Evolutionary conservation across 2,113 vertebrate genomes (phyloP), one percentile per base, ranked within the genome.

Genomic region (Odocoileus hemionus): DNA sequence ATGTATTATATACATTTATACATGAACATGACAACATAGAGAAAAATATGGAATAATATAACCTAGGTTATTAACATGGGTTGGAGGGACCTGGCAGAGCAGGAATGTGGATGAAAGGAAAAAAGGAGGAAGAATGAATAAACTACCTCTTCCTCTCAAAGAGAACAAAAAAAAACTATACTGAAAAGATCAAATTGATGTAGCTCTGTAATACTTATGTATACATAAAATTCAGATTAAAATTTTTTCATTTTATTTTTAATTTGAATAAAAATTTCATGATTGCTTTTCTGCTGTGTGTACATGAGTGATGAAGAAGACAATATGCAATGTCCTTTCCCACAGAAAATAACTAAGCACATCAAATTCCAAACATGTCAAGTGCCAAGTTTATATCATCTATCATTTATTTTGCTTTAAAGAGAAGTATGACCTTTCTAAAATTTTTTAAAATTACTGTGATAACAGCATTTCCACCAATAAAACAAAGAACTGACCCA

Each of bases 371-470:
- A 89, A 92, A 91, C 86, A 89, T 80, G 70, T 83, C 78, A 96
- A 93, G 36, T 97, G 93, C 97, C 97, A 96, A 98, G 92, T 96
- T 97, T 95, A 91, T 92, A 96, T 96, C 86, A 96, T 96, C 89
- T 98, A 97, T 96, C 93, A 96, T 93, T 91, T 96, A 91, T 96
- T 97, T 96, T 97, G 67, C 83, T 97, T 91, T 95, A 94, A 95
- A 97, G 94, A 28, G 87, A 87, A 89, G 58, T 82, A 92, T 92
- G 54, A 70, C 60, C 60, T 95, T 93, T 93, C 43, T 52, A 94
- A 95, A 84, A 70, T 86, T 89, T n/a, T 79, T 82, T 95, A 45
- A 54, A 78, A 91, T 64, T 93, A 87, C 52, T 82, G 54, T 86
- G 84, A 92, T 78, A 67, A 91, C 54, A 89, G 28, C 79, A 25